Evolutionary conservation across 2,888 invertebrate genomes (phyloP).

Genomic region (Folsomia candida): DNA sequence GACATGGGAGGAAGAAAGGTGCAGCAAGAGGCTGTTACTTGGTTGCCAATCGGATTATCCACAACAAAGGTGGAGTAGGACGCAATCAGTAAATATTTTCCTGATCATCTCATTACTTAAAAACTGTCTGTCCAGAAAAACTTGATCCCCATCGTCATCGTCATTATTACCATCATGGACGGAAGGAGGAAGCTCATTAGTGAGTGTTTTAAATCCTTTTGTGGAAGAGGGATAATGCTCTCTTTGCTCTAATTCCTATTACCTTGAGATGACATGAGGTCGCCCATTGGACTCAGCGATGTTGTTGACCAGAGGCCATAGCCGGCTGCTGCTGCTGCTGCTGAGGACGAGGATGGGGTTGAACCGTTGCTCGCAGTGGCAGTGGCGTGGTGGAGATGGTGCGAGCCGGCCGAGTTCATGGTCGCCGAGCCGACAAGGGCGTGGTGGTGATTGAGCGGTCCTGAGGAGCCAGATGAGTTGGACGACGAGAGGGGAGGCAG

Average conservation of each 20-base stretch:
- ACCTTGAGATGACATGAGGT: slow-evolving; percentile 51
- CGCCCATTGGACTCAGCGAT: slow-evolving; percentile 53
- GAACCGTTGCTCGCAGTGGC: slow-evolving; percentile 32
- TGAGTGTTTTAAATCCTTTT: not conserved
- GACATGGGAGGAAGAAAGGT: too few species aligned
- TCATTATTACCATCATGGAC: too few species aligned
- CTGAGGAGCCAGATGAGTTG: slow-evolving; percentile 45
- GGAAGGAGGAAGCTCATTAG: too few species aligned
- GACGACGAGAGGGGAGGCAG: slow-evolving; percentile 47
- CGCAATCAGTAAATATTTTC: not conserved
- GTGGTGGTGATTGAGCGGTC: slow-evolving; percentile 41
- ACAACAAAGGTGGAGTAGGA: not conserved
- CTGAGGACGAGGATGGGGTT: slow-evolving; percentile 33
- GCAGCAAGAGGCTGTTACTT: too few species aligned
- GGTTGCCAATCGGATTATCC: slow-evolving; percentile 10
- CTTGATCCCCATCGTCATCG: too few species aligned
- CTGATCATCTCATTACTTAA: not conserved
- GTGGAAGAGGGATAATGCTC: not conserved
- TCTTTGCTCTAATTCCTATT: slow-evolving; percentile 5
- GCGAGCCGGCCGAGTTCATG: slow-evolving; percentile 40
- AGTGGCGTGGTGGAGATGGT: slow-evolving; percentile 47
- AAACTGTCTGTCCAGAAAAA: not conserved
- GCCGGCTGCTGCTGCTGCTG: slow-evolving; percentile 41
- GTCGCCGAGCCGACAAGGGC: slow-evolving; percentile 39
- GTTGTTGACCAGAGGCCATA: slow-evolving; percentile 66